phyloP scores from a whole-genome alignment of 2,113 vertebrate species.

The Noturus placidus region DNA sequence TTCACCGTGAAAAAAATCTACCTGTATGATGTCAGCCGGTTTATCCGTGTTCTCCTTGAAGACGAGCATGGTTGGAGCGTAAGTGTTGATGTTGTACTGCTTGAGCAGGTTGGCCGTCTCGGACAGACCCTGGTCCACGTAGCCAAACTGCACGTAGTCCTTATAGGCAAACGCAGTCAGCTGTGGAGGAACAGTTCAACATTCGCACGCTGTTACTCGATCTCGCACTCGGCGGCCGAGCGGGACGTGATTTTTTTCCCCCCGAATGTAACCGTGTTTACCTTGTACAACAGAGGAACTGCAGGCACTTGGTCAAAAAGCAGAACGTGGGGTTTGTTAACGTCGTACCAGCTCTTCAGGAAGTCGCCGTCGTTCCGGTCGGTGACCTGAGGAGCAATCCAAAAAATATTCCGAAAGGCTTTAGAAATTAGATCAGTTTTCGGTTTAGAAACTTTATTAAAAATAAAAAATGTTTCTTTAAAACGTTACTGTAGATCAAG shows the following conservation, averaged over 20 bases:
- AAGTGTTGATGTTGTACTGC: constrained; percentile 86
- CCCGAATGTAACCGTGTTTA: constrained; percentile 51
- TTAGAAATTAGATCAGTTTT: not conserved
- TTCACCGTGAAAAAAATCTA: constrained; percentile 46
- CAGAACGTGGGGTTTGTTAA: constrained; percentile 92
- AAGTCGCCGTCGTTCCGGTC: constrained; percentile 85
- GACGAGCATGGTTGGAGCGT: constrained; percentile 85
- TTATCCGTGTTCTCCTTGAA: constrained; percentile 87
- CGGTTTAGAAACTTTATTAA: not conserved
- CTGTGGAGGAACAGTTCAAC: constrained; percentile 63
- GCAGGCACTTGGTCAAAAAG: constrained; percentile 87
- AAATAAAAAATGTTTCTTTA: not conserved
- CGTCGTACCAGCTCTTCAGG: constrained; percentile 87
- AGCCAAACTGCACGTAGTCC: constrained; percentile 91
- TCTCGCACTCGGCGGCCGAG: not conserved
- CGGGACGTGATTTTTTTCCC: not conserved
- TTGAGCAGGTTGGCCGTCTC: constrained; percentile 81
- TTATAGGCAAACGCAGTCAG: constrained; percentile 88
- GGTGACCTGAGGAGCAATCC: constrained; percentile 77
- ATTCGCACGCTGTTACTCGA: not conserved
- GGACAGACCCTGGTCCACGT: constrained; percentile 82
- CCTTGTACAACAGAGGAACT: constrained; percentile 88
- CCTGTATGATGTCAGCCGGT: constrained; percentile 89
- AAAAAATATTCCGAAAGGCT: not conserved
- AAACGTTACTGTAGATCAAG: not conserved